These are phyloP conservation scores for Gastracanthus pulcherrimus DNA, from an alignment of 2,888 invertebrate genomes.

Conservation along the genomic window DNA sequence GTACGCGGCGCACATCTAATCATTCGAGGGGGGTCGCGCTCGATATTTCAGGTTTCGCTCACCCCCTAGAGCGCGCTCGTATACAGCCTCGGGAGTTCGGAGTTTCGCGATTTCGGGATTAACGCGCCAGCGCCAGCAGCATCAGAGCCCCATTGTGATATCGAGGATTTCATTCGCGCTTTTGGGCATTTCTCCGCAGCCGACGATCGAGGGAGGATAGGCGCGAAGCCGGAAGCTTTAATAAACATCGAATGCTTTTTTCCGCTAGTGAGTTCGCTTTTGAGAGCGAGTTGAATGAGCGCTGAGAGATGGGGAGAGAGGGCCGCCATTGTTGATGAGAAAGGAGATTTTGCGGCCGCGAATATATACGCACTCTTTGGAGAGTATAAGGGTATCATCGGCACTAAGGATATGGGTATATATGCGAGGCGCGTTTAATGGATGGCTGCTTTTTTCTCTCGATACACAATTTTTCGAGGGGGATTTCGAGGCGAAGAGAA, in stretches of 20 bases:
- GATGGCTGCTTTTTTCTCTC: neutral
- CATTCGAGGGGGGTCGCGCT: conserved; percentile 23
- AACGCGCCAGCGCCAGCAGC: neutral
- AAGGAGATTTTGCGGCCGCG: conserved; percentile 37
- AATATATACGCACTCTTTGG: no score
- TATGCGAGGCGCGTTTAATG: neutral
- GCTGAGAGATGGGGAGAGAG: no score
- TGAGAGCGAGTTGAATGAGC: neutral
- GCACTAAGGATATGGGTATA: no score
- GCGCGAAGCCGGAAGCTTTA: conserved; percentile 22
- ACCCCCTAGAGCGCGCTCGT: neutral
- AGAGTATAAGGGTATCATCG: conserved; percentile 5
- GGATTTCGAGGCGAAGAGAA: neutral
- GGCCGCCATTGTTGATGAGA: conserved; percentile 23
- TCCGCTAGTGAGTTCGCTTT: neutral
- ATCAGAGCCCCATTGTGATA: conserved; percentile 23
- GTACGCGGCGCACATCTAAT: neutral
- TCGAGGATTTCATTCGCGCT: conserved; percentile 38
- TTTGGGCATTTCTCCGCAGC: conserved; percentile 12
- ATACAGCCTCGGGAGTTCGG: neutral
- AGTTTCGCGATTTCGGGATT: conserved; percentile 41
- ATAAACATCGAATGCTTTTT: conserved; percentile 37
- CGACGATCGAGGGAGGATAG: conserved; percentile 1
- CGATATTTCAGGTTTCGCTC: conserved; percentile 3
- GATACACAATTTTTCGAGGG: neutral